Conservation (phyloP, 2,797 vertebrate genomes). For the Erpetoichthys calabaricus region DNA sequence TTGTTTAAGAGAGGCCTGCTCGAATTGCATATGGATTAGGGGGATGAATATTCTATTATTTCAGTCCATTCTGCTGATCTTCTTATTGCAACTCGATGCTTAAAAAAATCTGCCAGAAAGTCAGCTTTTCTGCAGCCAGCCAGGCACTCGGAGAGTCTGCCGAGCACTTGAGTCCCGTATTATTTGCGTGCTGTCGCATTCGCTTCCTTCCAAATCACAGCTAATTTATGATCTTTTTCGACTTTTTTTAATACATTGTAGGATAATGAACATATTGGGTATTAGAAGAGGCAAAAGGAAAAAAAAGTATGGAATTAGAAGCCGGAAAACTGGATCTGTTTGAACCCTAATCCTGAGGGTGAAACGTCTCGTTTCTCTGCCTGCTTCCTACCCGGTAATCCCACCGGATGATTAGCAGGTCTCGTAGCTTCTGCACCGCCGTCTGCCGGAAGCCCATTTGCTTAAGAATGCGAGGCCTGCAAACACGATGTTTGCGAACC, state of each 20-base stretch:
- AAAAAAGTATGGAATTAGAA: slow-evolving; percentile 72
- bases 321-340: slow-evolving; percentile 65
- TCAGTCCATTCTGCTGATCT: slow-evolving; percentile 95
- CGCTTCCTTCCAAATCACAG: slow-evolving; percentile 60
- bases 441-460: slow-evolving; percentile 55
- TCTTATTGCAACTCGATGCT: slow-evolving; percentile 77
- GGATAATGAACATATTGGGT: slow-evolving; percentile 78
- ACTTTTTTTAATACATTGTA: slow-evolving; percentile 66
- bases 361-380: slow-evolving; percentile 55
- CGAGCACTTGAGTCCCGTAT: slow-evolving; percentile 75
- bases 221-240: slow-evolving; percentile 71
- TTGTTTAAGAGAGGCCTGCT: slow-evolving; percentile 62
- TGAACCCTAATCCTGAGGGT: slow-evolving; percentile 59
- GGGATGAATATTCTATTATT: slow-evolving; percentile 99
- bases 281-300: slow-evolving; percentile 65
- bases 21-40: slow-evolving; percentile 99
- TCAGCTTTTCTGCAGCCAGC: slow-evolving; percentile 51
- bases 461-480: slow-evolving; percentile 63
- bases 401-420: slow-evolving; percentile 69
- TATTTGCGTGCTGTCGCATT: slow-evolving; percentile 69
- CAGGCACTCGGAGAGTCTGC: slow-evolving; percentile 68
- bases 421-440: slow-evolving; percentile 52
- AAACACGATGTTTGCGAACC: slow-evolving; percentile 59
- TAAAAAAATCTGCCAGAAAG: slow-evolving; percentile 62
- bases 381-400: slow-evolving; percentile 66